Conservation (phyloP, 2,888 invertebrate genomes). For the Antitype chi region DNA sequence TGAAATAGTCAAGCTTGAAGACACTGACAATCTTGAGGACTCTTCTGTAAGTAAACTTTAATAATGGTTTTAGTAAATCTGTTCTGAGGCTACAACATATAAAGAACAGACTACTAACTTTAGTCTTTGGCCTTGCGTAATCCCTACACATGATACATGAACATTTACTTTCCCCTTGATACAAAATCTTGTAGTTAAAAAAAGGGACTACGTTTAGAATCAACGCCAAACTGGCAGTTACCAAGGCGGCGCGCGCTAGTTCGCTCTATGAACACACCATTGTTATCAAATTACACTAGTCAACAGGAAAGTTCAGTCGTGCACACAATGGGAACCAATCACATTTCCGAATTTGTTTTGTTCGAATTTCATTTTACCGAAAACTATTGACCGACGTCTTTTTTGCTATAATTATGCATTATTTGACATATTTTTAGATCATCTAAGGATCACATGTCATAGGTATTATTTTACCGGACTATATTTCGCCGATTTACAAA, state of each 20-base stretch:
- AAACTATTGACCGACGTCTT: too few relatives aligned
- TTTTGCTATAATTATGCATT: too few relatives aligned
- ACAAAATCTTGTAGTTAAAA: background rate
- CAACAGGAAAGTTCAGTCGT: background rate
- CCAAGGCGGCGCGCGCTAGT: background rate
- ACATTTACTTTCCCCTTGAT: background rate
- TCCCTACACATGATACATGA: background rate
- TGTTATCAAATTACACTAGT: background rate
- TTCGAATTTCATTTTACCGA: too few relatives aligned
- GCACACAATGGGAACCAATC: too few relatives aligned
- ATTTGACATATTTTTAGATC: too few relatives aligned
- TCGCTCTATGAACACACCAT: background rate
- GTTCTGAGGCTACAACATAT: background rate
- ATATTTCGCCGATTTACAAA: too few relatives aligned
- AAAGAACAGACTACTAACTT: background rate
- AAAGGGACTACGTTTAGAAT: background rate
- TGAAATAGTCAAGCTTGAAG: conserved; percentile 89
- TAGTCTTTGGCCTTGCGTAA: background rate
- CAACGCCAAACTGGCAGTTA: background rate
- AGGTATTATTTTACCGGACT: too few relatives aligned
- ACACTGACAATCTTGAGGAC: conserved; percentile 89
- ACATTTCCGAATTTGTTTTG: too few relatives aligned
- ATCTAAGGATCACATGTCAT: too few relatives aligned
- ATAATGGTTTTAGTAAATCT: background rate
- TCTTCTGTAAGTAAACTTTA: conserved; percentile 86